Percentiles rank a stretch among this genome's conserved stretches.
These are phyloP conservation scores for Hippocampus zosterae DNA, from an alignment of 2,113 vertebrate species.

Conservation along the genomic window DNA sequence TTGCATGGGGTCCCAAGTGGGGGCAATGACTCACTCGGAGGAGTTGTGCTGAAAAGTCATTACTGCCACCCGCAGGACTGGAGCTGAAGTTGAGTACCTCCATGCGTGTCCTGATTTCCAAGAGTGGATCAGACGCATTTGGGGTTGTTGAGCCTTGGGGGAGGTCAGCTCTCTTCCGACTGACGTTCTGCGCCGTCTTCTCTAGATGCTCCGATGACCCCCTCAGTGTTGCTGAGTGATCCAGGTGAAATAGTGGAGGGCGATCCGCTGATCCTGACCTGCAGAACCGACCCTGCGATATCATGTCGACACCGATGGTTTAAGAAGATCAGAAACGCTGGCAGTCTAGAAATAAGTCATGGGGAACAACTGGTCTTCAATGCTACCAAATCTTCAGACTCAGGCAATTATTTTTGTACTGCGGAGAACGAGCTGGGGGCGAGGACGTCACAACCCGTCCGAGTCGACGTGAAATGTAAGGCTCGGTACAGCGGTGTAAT, in stretches of 20 bases:
- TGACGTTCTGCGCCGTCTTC: not conserved
- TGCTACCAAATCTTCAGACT: slow-evolving; percentile 5
- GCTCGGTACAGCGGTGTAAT: not conserved
- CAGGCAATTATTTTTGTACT: not conserved
- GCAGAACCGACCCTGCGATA: not conserved
- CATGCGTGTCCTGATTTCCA: not conserved
- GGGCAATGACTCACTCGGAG: not conserved
- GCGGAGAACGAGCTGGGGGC: not conserved
- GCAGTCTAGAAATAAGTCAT: not conserved
- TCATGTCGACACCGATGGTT: not conserved
- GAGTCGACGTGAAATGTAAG: slow-evolving; percentile 34
- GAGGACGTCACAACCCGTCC: not conserved
- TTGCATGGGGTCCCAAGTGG: not conserved
- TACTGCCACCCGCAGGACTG: not conserved
- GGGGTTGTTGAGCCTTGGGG: not conserved
- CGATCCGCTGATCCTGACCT: not conserved
- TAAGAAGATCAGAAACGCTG: not conserved
- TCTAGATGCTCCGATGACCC: not conserved
- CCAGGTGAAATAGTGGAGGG: not conserved
- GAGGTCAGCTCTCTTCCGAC: not conserved
- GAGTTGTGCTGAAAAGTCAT: not conserved
- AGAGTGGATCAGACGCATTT: not conserved
- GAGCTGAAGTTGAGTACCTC: not conserved
- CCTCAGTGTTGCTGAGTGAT: not conserved
- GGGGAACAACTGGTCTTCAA: not conserved